Evolutionary conservation across 2,113 vertebrate genomes (phyloP), one percentile per base, ranked within the genome.

Genomic region (Perca schrenkii): DNA sequence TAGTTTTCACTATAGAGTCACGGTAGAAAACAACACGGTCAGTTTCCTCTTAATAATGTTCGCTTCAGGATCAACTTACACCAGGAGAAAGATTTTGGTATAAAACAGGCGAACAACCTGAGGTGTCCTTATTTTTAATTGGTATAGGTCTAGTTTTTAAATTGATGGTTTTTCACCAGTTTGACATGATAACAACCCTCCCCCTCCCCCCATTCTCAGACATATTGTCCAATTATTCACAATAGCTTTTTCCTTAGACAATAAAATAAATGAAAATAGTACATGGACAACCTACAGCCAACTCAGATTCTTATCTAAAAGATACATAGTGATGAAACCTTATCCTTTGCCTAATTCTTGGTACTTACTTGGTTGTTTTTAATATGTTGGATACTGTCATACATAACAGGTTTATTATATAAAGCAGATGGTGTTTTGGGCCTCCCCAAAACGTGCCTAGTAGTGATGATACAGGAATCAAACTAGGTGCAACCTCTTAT

Each of bases 31-130:
- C 53, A 82, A 77, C 64, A 88, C 54, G 3, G 66, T 71, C 40
- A 71, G 63, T 58, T 80, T 69, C 79, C 28, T 75, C 64, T 54
- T 36, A 58, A 54, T 75, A 50, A 53, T 66, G 56, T 77, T 72
- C 8, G 7, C 54, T 31, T 82, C 46, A 75, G 78, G 46, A 64
- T 80, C 14, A 12, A 28, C 64, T 75, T 71, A 60, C 57, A 74
- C 71, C 74, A 86, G 74, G 60, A 85, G 62, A 76, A 49, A 62
- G 74, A 64, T 86, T 60, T 46, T 6, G 62, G 71, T 22, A 72
- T 74, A 46, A 68, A 82, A 81, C 79, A 87, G 84, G 82, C 28
- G 74, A 79, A 91, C 85, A 76, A 90, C 82, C 88, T 91, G 82
- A 91, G 82, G 70, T 80, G 86, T 81, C 56, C 67, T 83, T 61